A percentile compares a stretch with the other conserved stretches of the same genome.
These are phyloP conservation scores for Ectemnius lituratus DNA, from an alignment of 2,888 invertebrate species.

Conservation along the genomic window DNA sequence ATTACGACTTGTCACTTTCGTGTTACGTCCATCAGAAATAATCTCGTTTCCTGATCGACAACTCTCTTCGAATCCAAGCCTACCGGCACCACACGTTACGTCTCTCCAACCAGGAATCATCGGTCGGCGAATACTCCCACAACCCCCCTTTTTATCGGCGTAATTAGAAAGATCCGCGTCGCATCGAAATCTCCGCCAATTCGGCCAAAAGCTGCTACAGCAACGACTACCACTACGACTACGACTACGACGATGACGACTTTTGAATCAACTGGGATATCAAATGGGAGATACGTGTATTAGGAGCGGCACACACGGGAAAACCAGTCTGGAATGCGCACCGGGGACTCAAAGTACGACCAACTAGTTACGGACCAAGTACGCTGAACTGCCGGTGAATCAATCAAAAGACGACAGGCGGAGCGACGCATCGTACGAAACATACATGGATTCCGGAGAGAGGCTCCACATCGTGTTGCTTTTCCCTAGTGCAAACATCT, in stretches of 20 bases:
- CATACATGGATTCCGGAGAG: neutral
- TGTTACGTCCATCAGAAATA: neutral
- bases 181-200: slow-evolving; percentile 13
- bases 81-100: neutral
- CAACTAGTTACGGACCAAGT: slow-evolving; percentile 64
- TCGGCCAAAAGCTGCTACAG: slow-evolving; percentile 9
- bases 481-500: neutral
- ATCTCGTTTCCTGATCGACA: too few species aligned
- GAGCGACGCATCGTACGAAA: slow-evolving; percentile 39
- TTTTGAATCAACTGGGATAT: slow-evolving; percentile 45
- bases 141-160: neutral
- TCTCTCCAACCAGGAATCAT: neutral
- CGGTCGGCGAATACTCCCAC: too few species aligned
- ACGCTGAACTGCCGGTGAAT: slow-evolving; percentile 60
- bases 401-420: slow-evolving; percentile 36
- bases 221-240: too few species aligned
- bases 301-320: slow-evolving; percentile 33
- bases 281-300: neutral
- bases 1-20: neutral
- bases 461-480: too few species aligned
- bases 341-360: slow-evolving; percentile 62
- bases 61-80: neutral
- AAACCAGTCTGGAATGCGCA: slow-evolving; percentile 46
- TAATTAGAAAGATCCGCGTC: slow-evolving; percentile 19
- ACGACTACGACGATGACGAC: slow-evolving; percentile 25